Base-by-base conservation (phyloP, 2,888 invertebrate genomes). In the Clepsis dumicolana region DNA sequence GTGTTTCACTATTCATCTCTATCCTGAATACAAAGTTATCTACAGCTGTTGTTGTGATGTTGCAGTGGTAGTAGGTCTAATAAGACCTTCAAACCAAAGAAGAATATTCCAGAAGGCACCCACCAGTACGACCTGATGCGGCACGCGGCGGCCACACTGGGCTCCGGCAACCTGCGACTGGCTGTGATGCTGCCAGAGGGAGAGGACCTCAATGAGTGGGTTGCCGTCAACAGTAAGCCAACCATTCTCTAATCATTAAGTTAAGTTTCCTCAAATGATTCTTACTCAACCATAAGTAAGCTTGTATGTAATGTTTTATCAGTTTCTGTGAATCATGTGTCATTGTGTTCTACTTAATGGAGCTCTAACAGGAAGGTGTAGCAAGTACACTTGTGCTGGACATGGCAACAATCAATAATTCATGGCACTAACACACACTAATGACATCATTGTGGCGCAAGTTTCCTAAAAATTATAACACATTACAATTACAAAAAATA, bases 181-280 rank as follows among this genome's bases (percentile, higher is more conserved):
- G 99, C 99, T 53, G 99, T 99, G 65, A 97, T 98, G 95, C 94
- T 99, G 77, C 99, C 99, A 0, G 99, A 99, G 89, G 99, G 99
- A 41, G 99, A 99, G 93, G 99, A 99, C 93, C 95, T 99, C 74
- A 99, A 99, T 85, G 99, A 99, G 94, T 99, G 99, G 99, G 98
- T 99, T 50, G 99, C 99, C 65, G 99, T 99, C 54, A 99, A 99
- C 88, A 99, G 99, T 98, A 91, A 96, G 98, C 32, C 21, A 25
- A 41, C 1, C 16, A 4, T 24, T 4, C 8, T 1, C 14, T 18
- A 2, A 21, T 38, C 8, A 12, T n/a, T 35, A 10, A 53, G 2
- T 12, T 16, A 18, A 18, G 44, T 44, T 44, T 44, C 44, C 44
- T 44, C n/a, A 18, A 25, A 25, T 10, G 1, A 0, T 52, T 52